A percentile compares a stretch with the other conserved stretches of the same genome.
Conservation (phyloP, 2,797 vertebrate species). For the Diplodus sargus region DNA sequence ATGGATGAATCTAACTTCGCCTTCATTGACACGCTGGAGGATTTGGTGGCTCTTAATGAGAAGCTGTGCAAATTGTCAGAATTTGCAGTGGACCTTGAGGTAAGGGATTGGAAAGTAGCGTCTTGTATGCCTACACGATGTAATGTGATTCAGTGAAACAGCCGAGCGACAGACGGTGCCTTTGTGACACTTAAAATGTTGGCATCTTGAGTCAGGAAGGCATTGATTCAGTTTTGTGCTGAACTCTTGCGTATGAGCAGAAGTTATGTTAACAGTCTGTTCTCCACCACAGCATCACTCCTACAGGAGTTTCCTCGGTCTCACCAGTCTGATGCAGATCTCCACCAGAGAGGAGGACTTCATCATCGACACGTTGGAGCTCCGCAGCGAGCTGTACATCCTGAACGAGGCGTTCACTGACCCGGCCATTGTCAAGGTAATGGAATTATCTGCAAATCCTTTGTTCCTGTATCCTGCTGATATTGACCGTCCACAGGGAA, state of each 20-base stretch:
- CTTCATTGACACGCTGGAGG: slow-evolving; percentile 90
- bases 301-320: slow-evolving; percentile 94
- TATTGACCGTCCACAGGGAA: not conserved
- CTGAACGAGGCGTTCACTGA: slow-evolving; percentile 96
- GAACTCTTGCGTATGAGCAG: not conserved
- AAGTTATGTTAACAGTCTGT: not conserved
- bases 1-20: slow-evolving; percentile 87
- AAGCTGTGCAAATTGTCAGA: slow-evolving; percentile 89
- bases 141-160: not conserved
- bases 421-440: slow-evolving; percentile 93
- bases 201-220: not conserved
- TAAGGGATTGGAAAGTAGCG: slow-evolving; percentile 60
- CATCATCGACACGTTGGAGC: slow-evolving; percentile 91
- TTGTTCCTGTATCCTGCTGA: not conserved
- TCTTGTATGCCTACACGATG: not conserved
- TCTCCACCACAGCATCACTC: slow-evolving; percentile 91
- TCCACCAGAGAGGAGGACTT: slow-evolving; percentile 95
- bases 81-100: slow-evolving; percentile 97
- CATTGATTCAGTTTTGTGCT: accelerated
- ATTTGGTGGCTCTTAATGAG: slow-evolving; percentile 92
- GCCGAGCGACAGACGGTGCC: not conserved
- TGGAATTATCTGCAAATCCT: not conserved
- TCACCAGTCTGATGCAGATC: slow-evolving; percentile 97
- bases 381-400: slow-evolving; percentile 92
- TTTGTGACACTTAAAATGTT: not conserved